Conservation (phyloP, 2,888 invertebrate genomes). For the Agriopis marginaria region DNA sequence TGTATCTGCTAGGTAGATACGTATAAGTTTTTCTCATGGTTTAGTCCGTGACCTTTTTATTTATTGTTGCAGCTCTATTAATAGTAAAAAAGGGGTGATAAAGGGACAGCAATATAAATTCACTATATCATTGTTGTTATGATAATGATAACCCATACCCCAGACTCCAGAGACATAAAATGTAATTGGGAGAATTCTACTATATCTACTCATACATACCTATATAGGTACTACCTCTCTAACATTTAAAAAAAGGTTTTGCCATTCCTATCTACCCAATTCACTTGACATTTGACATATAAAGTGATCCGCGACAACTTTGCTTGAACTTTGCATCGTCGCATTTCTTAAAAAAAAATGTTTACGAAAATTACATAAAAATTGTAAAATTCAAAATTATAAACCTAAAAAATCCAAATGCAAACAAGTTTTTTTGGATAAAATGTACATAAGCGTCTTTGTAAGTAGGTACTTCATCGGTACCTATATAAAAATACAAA, state of each 20-base stretch:
- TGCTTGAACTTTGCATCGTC: background rate
- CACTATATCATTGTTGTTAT: too few species aligned
- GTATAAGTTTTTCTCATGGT: background rate
- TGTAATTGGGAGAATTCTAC: too few species aligned
- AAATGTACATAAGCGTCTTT: background rate
- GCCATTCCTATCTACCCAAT: too few species aligned
- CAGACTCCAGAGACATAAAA: too few species aligned
- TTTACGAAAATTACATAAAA: constrained; percentile 2
- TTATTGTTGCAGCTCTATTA: too few species aligned
- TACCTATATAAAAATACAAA: background rate
- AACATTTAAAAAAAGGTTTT: too few species aligned
- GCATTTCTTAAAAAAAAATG: background rate
- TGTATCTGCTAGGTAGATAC: background rate
- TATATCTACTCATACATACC: background rate
- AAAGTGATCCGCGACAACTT: background rate
- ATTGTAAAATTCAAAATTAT: background rate
- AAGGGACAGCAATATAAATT: too few species aligned
- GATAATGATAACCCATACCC: too few species aligned
- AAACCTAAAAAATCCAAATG: background rate
- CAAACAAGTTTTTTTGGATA: background rate
- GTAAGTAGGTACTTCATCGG: background rate
- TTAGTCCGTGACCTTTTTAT: background rate
- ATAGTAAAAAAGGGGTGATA: too few species aligned
- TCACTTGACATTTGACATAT: background rate
- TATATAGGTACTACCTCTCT: too few species aligned